These are phyloP conservation scores for Meloidogyne floridensis DNA, from an alignment of 1,140 invertebrate species.

Conservation along the genomic window DNA sequence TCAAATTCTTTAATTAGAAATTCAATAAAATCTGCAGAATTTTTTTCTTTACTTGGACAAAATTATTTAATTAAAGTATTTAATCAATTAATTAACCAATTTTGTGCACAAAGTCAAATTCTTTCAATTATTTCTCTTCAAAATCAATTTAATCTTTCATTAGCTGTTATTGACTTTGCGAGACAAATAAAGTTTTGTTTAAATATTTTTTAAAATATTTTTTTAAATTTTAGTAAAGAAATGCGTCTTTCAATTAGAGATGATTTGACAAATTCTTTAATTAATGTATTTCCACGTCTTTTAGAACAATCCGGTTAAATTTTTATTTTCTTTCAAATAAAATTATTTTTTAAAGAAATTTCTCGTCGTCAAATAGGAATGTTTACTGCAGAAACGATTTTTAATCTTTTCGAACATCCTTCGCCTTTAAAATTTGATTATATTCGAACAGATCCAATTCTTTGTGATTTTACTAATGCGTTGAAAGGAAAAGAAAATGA, in stretches of 20 bases:
- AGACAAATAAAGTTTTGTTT: slow-evolving; percentile 5
- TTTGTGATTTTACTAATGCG: slow-evolving; percentile 16
- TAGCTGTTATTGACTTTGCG: slow-evolving; percentile 25
- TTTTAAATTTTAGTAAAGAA: neutral
- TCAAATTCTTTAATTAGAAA: slow-evolving; percentile 9
- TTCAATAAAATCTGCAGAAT: slow-evolving; percentile 18
- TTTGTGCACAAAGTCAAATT: slow-evolving; percentile 7
- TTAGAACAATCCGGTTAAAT: slow-evolving; percentile 8
- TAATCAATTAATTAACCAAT: neutral
- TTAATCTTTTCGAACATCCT: slow-evolving; percentile 13
- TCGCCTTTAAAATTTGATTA: slow-evolving; percentile 20
- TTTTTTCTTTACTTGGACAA: slow-evolving; percentile 5
- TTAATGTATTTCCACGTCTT: slow-evolving; percentile 15
- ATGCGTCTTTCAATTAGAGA: slow-evolving; percentile 10
- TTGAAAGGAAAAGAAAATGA: slow-evolving; percentile 2
- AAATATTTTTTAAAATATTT: neutral
- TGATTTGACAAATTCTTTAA: slow-evolving; percentile 17
- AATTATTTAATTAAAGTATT: slow-evolving; percentile 11
- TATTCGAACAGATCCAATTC: slow-evolving; percentile 7
- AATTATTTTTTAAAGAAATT: slow-evolving; percentile 14
- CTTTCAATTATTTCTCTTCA: slow-evolving; percentile 15
- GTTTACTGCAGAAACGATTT: slow-evolving; percentile 18
- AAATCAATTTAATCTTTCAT: slow-evolving; percentile 3
- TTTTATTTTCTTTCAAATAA: neutral
- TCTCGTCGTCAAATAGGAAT: slow-evolving; percentile 29